Base-by-base conservation (phyloP, 2,113 vertebrate species). In the Myrmophylax atrothorax region DNA sequence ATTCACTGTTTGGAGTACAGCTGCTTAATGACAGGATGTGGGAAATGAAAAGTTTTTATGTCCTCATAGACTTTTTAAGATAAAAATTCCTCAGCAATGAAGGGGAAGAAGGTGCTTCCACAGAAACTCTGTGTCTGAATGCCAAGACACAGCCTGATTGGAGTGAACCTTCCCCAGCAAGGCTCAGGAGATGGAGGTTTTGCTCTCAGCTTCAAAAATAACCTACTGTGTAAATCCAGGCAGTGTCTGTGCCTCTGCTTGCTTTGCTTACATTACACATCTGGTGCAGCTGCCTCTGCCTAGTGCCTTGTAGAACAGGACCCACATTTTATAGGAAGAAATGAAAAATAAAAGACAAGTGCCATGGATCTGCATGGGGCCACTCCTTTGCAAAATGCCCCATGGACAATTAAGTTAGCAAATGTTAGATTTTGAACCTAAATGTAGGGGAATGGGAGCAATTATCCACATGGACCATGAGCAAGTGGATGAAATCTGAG, bases 1-100 rank as follows among this genome's bases (percentile, higher is more conserved):
- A 87, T 95, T 96, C 86, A 96, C 96, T 93, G 95, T 91, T 97
- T 38, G 4, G 67, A 92, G 79, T 85, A 84, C n/a, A 95, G 87
- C 93, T 91, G 77, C 75, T 91, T 96, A 96, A 94, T 93, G 87
- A 94, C 74, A 97, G 72, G 82, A 96, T 94, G 81, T 90, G 62
- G 91, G 80, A 94, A 97, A 97, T 70, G 17, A 91, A 38, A 92
- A 90, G 75, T 58, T 72, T 66, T 93, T 47, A 84, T 70, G 92
- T 96, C 89, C 93, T 94, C 14, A 5, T 70, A 91, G 93, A 88
- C 73, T 84, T 94, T 89, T 94, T 38, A 76, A 97, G 93, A 81
- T 87, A 86, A 85, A 87, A 89, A 93, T 88, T 94, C 80, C 94
- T 62, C 86, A 94, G 92, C 60, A 74, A 68, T 23, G 49, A 82